Evolutionary conservation across 2,888 invertebrate species (phyloP).

Genomic region (Pteria penguin): DNA sequence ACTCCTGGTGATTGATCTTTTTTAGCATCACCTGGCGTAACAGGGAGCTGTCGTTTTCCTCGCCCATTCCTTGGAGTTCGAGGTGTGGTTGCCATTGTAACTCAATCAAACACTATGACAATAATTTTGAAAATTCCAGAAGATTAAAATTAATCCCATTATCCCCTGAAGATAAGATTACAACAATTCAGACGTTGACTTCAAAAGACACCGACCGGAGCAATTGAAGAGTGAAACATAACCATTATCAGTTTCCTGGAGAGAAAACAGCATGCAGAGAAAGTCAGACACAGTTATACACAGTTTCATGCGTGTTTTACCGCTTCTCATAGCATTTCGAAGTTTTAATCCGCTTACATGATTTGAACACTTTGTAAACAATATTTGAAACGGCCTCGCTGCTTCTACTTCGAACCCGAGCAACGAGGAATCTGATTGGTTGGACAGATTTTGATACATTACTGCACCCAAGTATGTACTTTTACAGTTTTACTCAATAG

Average conservation of each 20-base stretch:
- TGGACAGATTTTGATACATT: background rate
- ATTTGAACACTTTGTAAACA: background rate
- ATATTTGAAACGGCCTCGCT: too few species aligned
- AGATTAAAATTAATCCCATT: too few species aligned
- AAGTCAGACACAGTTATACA: too few species aligned
- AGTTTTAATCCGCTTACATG: background rate
- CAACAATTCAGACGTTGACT: too few species aligned
- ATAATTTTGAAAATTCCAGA: too few species aligned
- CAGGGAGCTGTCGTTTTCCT: conserved; percentile 60
- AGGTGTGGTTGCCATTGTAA: conserved; percentile 11
- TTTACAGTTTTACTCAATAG: too few species aligned
- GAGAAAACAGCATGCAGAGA: too few species aligned
- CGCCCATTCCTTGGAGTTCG: conserved; percentile 42
- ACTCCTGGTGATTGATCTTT: conserved; percentile 40
- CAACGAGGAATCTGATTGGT: conserved; percentile 5
- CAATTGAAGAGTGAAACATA: too few species aligned
- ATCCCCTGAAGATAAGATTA: too few species aligned
- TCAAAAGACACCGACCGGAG: too few species aligned
- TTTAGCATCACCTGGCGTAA: conserved; percentile 44
- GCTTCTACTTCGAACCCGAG: background rate
- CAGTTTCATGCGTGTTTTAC: too few species aligned
- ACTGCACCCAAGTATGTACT: background rate
- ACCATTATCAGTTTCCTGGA: too few species aligned
- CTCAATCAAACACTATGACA: background rate
- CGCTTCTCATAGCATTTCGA: background rate